A percentile compares a stretch with the other conserved stretches of the same genome.
phyloP scores from a whole-genome alignment of 2,113 vertebrate species.

The Rousettus leschenaultii region DNA sequence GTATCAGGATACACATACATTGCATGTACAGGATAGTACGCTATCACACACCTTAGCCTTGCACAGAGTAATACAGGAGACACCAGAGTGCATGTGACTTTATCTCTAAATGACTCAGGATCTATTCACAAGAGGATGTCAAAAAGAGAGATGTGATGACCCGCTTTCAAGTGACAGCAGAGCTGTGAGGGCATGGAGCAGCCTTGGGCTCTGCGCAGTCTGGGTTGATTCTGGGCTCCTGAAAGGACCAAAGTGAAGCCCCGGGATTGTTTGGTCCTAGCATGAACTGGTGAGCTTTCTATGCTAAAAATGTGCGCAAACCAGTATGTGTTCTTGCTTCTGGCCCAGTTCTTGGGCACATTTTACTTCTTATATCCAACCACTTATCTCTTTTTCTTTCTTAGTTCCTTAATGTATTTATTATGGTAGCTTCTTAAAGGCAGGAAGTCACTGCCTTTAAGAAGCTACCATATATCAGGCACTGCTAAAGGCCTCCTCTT shows the following conservation, averaged over 20 bases:
- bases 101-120: not conserved
- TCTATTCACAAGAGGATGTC: not conserved
- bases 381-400: not conserved
- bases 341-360: not conserved
- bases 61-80: not conserved
- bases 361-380: not conserved
- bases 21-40: no score
- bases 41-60: not conserved
- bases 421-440: not conserved
- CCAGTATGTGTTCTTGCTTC: not conserved
- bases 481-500: not conserved
- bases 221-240: not conserved
- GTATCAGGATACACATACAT: not conserved
- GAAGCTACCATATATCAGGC: not conserved
- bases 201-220: not conserved
- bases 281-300: not conserved
- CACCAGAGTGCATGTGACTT: not conserved
- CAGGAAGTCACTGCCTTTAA: not conserved
- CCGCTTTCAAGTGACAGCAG: not conserved
- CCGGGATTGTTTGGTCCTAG: not conserved
- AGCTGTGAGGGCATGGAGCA: not conserved
- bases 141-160: not conserved
- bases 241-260: not conserved
- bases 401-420: not conserved
- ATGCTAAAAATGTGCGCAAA: not conserved